phyloP scores from a whole-genome alignment of 2,797 vertebrate species.

The Diceros bicornis region DNA sequence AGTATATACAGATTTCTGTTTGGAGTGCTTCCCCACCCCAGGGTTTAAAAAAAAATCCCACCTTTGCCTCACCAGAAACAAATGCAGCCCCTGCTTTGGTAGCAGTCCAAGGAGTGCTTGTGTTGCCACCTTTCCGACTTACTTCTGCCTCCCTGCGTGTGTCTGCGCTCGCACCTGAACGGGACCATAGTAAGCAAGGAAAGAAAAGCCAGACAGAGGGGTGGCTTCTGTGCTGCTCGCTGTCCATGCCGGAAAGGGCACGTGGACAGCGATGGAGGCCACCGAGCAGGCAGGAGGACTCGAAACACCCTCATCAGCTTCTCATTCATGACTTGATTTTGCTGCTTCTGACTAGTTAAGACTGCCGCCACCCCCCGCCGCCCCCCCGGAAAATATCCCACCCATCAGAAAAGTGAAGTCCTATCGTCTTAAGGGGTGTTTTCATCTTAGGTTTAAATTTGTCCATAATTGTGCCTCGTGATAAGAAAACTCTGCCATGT shows the following conservation, averaged over 20 bases:
- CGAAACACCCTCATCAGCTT: neutral
- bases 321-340: neutral
- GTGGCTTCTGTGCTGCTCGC: neutral
- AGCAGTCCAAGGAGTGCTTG: neutral
- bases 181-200: neutral
- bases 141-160: neutral
- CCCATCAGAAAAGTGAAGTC: neutral
- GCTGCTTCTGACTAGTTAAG: neutral
- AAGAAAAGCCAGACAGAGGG: neutral
- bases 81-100: neutral
- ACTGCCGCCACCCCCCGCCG: neutral
- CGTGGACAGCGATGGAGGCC: neutral
- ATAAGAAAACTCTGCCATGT: neutral
- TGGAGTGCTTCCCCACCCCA: neutral
- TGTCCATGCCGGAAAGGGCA: neutral
- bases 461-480: neutral
- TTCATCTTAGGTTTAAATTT: constrained; percentile 22
- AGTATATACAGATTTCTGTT: neutral
- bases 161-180: neutral
- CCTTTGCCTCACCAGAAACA: neutral
- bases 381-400: neutral
- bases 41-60: neutral
- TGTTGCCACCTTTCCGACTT: neutral
- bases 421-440: neutral
- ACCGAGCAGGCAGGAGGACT: neutral